These are phyloP conservation scores for Phortica magna DNA, from an alignment of 2,888 invertebrate species.

Conservation along the genomic window DNA sequence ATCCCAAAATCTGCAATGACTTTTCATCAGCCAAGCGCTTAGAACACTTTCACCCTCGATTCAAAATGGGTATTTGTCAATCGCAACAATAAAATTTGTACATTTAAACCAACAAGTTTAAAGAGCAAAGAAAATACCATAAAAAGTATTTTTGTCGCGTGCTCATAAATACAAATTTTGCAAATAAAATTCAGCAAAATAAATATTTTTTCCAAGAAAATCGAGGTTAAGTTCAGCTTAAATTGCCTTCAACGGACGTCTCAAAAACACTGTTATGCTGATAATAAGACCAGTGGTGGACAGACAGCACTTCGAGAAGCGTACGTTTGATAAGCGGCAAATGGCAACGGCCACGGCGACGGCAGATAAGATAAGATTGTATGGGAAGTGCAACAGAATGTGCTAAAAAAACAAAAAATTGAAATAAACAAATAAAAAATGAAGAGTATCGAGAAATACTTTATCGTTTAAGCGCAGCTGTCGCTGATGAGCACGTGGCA, in stretches of 20 bases:
- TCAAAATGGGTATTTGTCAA: neutral
- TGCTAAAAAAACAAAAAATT: slow-evolving; percentile 12
- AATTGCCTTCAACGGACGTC: neutral
- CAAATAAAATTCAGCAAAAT: neutral
- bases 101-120: neutral
- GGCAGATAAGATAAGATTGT: slow-evolving; percentile 2
- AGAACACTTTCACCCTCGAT: neutral
- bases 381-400: neutral
- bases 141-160: slow-evolving; percentile 32
- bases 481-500: slow-evolving; percentile 16
- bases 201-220: slow-evolving; percentile 25
- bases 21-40: neutral
- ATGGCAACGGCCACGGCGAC: too few species aligned
- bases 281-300: neutral
- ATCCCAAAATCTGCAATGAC: neutral
- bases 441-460: neutral
- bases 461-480: slow-evolving; percentile 17
- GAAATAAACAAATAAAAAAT: neutral
- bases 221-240: slow-evolving; percentile 31
- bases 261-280: too few species aligned
- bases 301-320: neutral
- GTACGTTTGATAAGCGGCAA: slow-evolving; percentile 15
- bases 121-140: slow-evolving; percentile 25
- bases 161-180: neutral
- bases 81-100: neutral